Conservation (phyloP, 2,888 invertebrate genomes). For the Oligia fasciuncula region DNA sequence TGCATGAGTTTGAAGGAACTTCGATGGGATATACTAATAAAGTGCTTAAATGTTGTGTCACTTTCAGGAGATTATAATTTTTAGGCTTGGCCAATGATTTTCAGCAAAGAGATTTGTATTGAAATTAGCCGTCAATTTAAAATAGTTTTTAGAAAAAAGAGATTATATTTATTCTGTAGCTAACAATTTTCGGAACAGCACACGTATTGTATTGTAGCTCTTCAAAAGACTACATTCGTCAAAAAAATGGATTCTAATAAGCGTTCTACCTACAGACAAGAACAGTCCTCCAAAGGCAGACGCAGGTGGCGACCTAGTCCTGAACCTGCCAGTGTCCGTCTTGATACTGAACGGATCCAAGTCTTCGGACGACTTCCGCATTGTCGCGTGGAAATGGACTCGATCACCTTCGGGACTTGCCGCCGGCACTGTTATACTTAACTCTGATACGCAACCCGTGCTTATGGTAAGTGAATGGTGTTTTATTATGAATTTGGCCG, state of each 20-base stretch:
- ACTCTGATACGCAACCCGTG: constrained; percentile 94
- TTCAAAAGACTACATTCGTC: not conserved
- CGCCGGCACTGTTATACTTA: constrained; percentile 94
- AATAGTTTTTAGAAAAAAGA: too few species aligned
- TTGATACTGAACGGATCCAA: constrained; percentile 95
- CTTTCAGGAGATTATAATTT: not conserved
- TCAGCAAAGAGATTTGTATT: too few species aligned
- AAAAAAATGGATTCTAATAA: not conserved
- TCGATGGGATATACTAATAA: constrained; percentile 20
- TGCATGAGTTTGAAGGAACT: constrained; percentile 45
- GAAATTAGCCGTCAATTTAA: too few species aligned
- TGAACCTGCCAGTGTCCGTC: constrained; percentile 93
- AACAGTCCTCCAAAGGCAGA: constrained; percentile 97
- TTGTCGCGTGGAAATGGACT: constrained; percentile 96
- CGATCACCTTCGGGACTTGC: constrained; percentile 94
- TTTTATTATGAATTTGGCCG: not conserved
- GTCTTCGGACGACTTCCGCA: constrained; percentile 96
- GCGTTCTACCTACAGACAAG: constrained; percentile 91
- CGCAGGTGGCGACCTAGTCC: constrained; percentile 95
- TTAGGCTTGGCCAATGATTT: too few species aligned
- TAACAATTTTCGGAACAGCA: too few species aligned
- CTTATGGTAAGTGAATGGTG: constrained; percentile 84
- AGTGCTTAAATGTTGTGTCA: not conserved
- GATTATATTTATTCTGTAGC: too few species aligned
- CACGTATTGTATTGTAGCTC: not conserved